These are phyloP conservation scores for Amaurobius ferox DNA, from an alignment of 2,888 invertebrate genomes.

Conservation along the genomic window DNA sequence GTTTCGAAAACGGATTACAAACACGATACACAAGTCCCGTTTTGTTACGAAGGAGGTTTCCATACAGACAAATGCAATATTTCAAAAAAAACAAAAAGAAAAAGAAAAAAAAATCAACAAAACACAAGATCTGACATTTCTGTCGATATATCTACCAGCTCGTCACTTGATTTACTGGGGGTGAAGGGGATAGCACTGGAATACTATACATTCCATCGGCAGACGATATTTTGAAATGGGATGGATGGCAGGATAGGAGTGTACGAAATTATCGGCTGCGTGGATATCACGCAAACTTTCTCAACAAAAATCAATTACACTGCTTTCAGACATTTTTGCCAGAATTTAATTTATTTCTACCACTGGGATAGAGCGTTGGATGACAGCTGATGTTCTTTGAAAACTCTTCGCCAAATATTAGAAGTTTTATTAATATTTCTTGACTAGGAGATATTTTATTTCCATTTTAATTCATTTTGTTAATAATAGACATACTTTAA, in stretches of 20 bases:
- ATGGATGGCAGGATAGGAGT: constrained; percentile 3
- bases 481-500: no score
- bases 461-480: no score
- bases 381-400: constrained; percentile 2
- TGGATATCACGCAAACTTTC: background rate
- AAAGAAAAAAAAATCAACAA: no score
- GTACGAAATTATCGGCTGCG: constrained; percentile 9
- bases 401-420: no score
- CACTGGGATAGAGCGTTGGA: background rate
- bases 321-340: background rate
- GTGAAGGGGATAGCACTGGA: background rate
- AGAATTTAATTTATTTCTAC: constrained; percentile 16
- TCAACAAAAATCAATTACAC: constrained; percentile 7
- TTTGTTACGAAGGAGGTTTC: constrained; percentile 8
- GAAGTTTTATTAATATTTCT: no score
- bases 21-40: background rate
- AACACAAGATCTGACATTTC: background rate
- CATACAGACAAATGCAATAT: background rate
- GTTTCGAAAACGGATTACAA: background rate
- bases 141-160: constrained; percentile 9
- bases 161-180: constrained; percentile 3
- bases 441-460: no score
- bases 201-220: background rate
- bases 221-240: background rate
- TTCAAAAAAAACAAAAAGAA: background rate